phyloP scores from a whole-genome alignment of 2,888 invertebrate species.

The Ochropleura leucogaster region DNA sequence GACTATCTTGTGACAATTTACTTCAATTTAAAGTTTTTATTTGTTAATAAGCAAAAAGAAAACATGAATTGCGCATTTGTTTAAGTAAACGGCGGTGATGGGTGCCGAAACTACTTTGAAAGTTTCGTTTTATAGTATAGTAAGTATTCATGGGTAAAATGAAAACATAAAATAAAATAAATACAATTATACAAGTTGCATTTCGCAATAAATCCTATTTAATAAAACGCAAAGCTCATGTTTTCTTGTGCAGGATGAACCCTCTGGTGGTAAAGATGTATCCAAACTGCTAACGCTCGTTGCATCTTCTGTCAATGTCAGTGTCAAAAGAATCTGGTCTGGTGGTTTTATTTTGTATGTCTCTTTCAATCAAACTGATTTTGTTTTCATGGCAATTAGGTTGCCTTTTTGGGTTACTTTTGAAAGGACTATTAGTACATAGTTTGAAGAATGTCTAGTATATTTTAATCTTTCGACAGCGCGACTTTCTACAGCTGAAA shows the following conservation, averaged over 20 bases:
- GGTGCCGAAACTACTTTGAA: not conserved
- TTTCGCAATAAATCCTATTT: not conserved
- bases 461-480: not conserved
- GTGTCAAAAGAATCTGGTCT: not conserved
- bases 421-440: not conserved
- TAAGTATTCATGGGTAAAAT: not conserved
- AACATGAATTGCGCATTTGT: not conserved
- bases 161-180: not conserved
- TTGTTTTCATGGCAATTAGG: not conserved
- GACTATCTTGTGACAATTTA: not conserved
- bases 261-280: not conserved
- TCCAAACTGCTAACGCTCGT: not conserved
- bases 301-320: not conserved
- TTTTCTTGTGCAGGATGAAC: not conserved
- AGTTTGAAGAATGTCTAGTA: not conserved
- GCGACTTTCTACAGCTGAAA: not conserved
- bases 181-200: not conserved
- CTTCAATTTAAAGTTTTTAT: not conserved
- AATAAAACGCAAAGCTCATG: not conserved
- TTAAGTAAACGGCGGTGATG: not conserved
- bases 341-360: not conserved
- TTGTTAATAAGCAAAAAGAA: not conserved
- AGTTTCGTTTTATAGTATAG: not conserved
- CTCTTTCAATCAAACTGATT: not conserved
- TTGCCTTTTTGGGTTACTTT: not conserved